These are phyloP conservation scores for Malurus splendens DNA, from an alignment of 2,797 vertebrate genomes.

Conservation along the genomic window DNA sequence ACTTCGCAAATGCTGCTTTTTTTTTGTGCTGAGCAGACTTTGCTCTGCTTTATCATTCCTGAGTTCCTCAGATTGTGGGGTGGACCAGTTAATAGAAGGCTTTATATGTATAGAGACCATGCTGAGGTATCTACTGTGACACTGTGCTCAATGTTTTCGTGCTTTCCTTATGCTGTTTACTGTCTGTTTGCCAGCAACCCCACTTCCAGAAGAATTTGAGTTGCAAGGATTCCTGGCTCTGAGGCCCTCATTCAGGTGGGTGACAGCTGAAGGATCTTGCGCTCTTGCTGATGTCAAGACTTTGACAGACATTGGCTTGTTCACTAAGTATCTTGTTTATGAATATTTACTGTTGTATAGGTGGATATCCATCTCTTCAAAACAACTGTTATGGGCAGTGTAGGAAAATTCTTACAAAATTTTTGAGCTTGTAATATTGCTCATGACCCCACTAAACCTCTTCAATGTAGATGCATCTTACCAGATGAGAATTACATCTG, in stretches of 20 bases:
- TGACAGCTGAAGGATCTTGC: background rate
- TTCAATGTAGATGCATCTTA: background rate
- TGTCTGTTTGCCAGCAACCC: constrained; percentile 73
- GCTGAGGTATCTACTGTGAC: background rate
- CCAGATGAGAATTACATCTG: background rate
- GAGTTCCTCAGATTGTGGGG: background rate
- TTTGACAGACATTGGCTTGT: background rate
- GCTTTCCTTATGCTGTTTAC: background rate
- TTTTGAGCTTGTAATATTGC: background rate
- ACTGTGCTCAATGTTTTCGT: background rate
- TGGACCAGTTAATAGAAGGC: background rate
- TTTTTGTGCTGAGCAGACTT: background rate
- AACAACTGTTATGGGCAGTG: background rate
- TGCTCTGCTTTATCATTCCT: background rate
- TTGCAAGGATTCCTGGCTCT: constrained; percentile 95
- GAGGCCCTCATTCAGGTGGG: constrained; percentile 90
- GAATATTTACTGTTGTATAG: background rate
- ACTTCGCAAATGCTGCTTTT: background rate
- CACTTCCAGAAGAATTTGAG: constrained; percentile 98
- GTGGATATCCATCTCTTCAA: background rate
- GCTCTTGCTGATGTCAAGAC: background rate
- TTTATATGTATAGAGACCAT: background rate
- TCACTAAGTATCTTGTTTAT: background rate
- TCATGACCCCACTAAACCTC: background rate
- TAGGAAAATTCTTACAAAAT: background rate